Percentiles rank a stretch among this genome's conserved stretches.
Evolutionary conservation across 2,797 vertebrate genomes (phyloP).

Genomic region (Schizothorax lantsangensis): DNA sequence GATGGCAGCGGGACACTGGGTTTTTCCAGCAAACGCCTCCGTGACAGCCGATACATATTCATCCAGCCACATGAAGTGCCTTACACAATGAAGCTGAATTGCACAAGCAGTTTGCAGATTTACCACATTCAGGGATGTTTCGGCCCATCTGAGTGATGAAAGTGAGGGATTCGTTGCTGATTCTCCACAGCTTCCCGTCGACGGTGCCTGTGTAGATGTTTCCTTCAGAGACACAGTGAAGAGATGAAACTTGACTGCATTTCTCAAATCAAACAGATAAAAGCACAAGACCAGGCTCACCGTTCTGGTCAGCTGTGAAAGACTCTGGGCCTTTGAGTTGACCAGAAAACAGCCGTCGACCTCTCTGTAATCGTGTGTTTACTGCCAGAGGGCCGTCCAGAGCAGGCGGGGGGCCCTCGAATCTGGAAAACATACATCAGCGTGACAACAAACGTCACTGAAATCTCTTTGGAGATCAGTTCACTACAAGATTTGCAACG

Average conservation of each 20-base stretch:
- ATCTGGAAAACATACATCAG: slow-evolving; percentile 56
- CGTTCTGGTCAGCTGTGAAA: slow-evolving; percentile 74
- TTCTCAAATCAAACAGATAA: not conserved
- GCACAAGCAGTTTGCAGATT: too few species aligned
- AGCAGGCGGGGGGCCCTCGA: slow-evolving; percentile 74
- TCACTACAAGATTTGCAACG: not conserved
- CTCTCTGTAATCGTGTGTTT: slow-evolving; percentile 75
- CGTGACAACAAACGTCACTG: not conserved
- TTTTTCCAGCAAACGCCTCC: slow-evolving; percentile 9
- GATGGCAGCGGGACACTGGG: slow-evolving; percentile 36
- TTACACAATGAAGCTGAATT: not conserved
- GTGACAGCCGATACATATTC: slow-evolving; percentile 10
- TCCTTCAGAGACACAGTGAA: slow-evolving; percentile 61
- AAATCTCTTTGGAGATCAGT: slow-evolving; percentile 11
- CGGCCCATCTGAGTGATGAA: slow-evolving; percentile 80
- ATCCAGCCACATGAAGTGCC: slow-evolving; percentile 2
- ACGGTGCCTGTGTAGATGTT: slow-evolving; percentile 80
- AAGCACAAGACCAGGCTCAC: slow-evolving; percentile 57
- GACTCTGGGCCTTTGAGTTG: slow-evolving; percentile 76
- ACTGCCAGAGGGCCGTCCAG: slow-evolving; percentile 74
- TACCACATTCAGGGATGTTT: slow-evolving; percentile 76
- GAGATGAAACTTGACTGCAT: not conserved
- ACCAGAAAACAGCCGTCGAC: slow-evolving; percentile 72
- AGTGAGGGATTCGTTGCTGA: slow-evolving; percentile 74
- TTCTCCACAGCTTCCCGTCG: slow-evolving; percentile 80